Conservation (phyloP, 2,888 invertebrate species). For the Orthonychiurus folsomi region DNA sequence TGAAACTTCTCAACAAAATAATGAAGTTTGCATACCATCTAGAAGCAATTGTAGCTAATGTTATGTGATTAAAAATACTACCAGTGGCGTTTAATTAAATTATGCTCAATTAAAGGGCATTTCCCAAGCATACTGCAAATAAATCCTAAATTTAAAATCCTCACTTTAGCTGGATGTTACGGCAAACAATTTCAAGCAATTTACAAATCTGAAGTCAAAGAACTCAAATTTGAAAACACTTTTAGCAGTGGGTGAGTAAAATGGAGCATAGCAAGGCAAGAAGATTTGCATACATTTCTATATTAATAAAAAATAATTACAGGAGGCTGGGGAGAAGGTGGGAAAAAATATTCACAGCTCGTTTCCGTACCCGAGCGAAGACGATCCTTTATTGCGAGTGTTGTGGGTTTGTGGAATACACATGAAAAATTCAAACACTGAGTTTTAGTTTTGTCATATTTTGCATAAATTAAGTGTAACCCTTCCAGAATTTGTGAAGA, state of each 20-base stretch:
- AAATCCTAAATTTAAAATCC: not conserved
- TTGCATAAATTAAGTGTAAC: too few relatives aligned
- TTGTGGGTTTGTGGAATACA: conserved; percentile 39
- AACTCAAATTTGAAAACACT: conserved; percentile 41
- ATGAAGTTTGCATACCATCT: too few relatives aligned
- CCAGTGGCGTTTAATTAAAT: too few relatives aligned
- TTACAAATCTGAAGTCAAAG: conserved; percentile 41
- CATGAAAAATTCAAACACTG: conserved; percentile 27
- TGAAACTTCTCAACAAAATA: too few relatives aligned
- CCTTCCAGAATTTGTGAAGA: conserved; percentile 58
- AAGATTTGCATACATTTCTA: not conserved
- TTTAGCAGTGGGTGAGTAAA: conserved; percentile 42
- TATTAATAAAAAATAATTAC: not conserved
- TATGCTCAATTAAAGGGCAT: not conserved
- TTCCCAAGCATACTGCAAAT: not conserved
- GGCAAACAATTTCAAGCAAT: conserved; percentile 41
- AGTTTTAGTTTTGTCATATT: not conserved
- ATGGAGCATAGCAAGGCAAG: not conserved
- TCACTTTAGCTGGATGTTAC: conserved; percentile 32
- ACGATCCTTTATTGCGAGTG: conserved; percentile 30
- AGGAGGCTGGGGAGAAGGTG: conserved; percentile 25
- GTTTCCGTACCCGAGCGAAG: conserved; percentile 26
- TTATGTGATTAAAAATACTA: too few relatives aligned
- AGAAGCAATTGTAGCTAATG: too few relatives aligned
- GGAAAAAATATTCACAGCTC: conserved; percentile 35